phyloP scores from a whole-genome alignment of 2,113 vertebrate genomes.

The Vimba vimba region DNA sequence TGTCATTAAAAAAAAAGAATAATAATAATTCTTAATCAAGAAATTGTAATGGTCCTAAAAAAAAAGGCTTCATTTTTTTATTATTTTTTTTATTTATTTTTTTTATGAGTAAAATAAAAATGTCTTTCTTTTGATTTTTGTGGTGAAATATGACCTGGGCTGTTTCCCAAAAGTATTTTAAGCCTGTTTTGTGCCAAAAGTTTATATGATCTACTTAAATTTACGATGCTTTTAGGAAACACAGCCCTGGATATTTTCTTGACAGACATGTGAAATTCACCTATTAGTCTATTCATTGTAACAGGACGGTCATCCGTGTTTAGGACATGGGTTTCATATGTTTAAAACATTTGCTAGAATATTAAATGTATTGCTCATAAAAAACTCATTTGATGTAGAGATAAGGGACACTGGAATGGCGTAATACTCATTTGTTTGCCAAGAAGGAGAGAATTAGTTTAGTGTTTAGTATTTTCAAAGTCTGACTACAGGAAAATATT shows the following conservation, averaged over 20 bases:
- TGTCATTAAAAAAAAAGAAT: not conserved
- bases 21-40: not conserved
- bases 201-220: not conserved
- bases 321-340: not conserved
- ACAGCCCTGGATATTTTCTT: not conserved
- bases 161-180: not conserved
- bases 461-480: constrained; percentile 34
- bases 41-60: not conserved
- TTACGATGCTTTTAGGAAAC: not conserved
- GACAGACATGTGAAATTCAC: not conserved
- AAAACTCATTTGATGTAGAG: constrained; percentile 12
- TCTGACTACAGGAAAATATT: not conserved
- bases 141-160: not conserved
- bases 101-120: not conserved
- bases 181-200: no score
- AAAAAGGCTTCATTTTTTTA: not conserved
- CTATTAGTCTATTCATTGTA: not conserved
- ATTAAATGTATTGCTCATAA: not conserved
- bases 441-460: constrained; percentile 12
- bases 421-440: not conserved
- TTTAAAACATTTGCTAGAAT: constrained; percentile 4
- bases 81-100: no score
- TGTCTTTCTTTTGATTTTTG: not conserved
- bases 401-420: constrained; percentile 7
- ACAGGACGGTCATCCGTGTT: not conserved